Percentiles rank a stretch among this genome's conserved stretches.
Conservation (phyloP, 2,113 vertebrate species). For the Lepisosteus oculatus region DNA sequence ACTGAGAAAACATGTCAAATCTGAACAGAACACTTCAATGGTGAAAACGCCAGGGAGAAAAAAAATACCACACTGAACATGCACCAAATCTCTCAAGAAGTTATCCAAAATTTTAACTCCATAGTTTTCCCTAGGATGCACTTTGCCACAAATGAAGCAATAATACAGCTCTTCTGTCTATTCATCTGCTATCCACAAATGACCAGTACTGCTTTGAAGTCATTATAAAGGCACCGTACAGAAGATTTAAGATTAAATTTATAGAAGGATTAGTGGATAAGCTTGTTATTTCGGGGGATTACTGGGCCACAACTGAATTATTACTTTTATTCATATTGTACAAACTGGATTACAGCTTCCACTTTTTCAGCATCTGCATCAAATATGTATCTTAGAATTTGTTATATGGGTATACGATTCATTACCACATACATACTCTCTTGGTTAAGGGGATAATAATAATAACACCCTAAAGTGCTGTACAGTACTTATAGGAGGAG, state of each 20-base stretch:
- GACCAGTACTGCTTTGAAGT: slow-evolving; percentile 69
- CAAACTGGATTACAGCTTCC: slow-evolving; percentile 66
- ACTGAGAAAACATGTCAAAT: too few species aligned
- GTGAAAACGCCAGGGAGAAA: slow-evolving; percentile 36
- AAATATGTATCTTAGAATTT: slow-evolving; percentile 58
- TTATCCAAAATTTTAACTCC: slow-evolving; percentile 36
- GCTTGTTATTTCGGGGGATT: slow-evolving; percentile 73
- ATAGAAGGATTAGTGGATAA: slow-evolving; percentile 69
- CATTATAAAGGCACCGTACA: slow-evolving; percentile 65
- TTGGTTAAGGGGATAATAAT: too few species aligned
- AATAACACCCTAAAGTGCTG: too few species aligned
- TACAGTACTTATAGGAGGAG: too few species aligned
- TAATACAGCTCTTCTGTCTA: slow-evolving; percentile 63
- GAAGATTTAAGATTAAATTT: slow-evolving; percentile 74
- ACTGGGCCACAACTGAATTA: slow-evolving; percentile 60
- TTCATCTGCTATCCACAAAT: slow-evolving; percentile 64
- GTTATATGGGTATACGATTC: slow-evolving; percentile 42
- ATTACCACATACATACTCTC: too few species aligned
- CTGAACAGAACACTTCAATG: slow-evolving; percentile 27
- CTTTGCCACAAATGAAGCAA: slow-evolving; percentile 60
- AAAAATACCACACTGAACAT: slow-evolving; percentile 37
- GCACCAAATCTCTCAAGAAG: slow-evolving; percentile 31
- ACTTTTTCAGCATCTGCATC: slow-evolving; percentile 51
- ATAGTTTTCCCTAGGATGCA: slow-evolving; percentile 56
- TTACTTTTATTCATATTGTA: slow-evolving; percentile 65